Conservation (phyloP, 2,888 invertebrate species). For the Molorchus minor region DNA sequence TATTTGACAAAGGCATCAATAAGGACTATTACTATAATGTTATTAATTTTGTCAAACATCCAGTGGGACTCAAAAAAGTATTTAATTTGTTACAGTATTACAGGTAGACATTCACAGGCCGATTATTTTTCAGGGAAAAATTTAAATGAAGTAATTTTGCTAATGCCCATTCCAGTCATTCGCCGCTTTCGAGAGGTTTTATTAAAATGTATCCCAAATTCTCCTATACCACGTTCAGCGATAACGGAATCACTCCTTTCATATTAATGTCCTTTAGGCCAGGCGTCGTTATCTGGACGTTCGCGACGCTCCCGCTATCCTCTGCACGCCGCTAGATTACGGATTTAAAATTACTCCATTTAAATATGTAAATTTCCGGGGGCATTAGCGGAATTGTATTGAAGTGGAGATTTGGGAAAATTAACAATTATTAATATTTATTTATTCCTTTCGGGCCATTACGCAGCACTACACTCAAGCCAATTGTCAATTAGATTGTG, state of each 20-base stretch:
- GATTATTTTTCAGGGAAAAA: too few relatives aligned
- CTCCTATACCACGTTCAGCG: too few relatives aligned
- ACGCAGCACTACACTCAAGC: constrained; percentile 20
- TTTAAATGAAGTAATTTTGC: too few relatives aligned
- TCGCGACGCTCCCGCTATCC: constrained; percentile 39
- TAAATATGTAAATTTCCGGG: constrained; percentile 53
- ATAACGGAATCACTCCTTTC: constrained; percentile 37
- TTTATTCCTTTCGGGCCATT: constrained; percentile 39
- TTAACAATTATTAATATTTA: constrained; percentile 45
- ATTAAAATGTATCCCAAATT: too few relatives aligned
- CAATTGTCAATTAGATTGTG: constrained; percentile 22
- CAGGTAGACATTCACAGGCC: too few relatives aligned
- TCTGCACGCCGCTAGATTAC: constrained; percentile 48
- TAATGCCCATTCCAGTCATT: too few relatives aligned
- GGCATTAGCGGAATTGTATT: constrained; percentile 48
- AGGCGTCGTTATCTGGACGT: constrained; percentile 43
- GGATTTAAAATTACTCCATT: constrained; percentile 52
- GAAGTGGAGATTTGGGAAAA: constrained; percentile 43
- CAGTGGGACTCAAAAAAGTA: too few relatives aligned
- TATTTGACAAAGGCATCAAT: too few relatives aligned
- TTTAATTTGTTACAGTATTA: too few relatives aligned
- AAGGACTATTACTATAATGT: too few relatives aligned
- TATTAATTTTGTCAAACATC: too few relatives aligned
- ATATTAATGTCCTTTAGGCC: constrained; percentile 39
- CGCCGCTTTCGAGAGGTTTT: too few relatives aligned